A percentile compares a stretch with the other conserved stretches of the same genome.
Conservation (phyloP, 2,888 invertebrate species). For the Melinopterus prodromus region DNA sequence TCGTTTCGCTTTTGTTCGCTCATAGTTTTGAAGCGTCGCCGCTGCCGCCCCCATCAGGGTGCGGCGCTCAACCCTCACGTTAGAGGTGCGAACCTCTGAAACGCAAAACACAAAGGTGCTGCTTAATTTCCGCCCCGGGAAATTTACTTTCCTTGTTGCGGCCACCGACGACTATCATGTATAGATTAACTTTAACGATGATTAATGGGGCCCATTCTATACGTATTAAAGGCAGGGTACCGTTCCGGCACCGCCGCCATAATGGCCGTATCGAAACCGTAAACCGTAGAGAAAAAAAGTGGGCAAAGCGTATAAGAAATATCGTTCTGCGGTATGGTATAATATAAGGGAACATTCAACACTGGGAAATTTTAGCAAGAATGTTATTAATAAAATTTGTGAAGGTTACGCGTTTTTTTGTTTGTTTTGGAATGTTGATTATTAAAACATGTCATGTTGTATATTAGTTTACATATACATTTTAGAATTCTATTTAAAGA, state of each 20-base stretch:
- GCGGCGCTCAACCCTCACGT: not conserved
- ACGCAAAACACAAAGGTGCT: not conserved
- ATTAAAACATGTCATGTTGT: no score
- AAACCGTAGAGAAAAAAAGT: not conserved
- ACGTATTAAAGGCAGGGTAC: not conserved
- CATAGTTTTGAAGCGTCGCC: not conserved
- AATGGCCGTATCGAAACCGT: not conserved
- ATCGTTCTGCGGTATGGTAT: not conserved
- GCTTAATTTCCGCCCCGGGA: constrained; percentile 4
- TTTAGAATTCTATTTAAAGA: no score
- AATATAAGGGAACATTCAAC: not conserved
- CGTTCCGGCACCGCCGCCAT: not conserved
- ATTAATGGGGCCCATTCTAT: not conserved
- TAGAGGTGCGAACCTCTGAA: not conserved
- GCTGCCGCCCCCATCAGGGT: not conserved
- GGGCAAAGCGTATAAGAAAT: not conserved
- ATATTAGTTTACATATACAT: no score
- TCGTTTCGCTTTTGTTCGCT: not conserved
- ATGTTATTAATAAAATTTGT: not conserved
- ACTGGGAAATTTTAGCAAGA: not conserved
- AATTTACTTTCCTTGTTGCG: constrained; percentile 4
- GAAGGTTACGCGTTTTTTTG: no score
- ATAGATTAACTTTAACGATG: constrained; percentile 4
- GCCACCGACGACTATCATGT: not conserved
- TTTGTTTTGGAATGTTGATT: no score